Evolutionary conservation across 2,797 vertebrate genomes (phyloP).

Genomic region (Enteromius argenteus): DNA sequence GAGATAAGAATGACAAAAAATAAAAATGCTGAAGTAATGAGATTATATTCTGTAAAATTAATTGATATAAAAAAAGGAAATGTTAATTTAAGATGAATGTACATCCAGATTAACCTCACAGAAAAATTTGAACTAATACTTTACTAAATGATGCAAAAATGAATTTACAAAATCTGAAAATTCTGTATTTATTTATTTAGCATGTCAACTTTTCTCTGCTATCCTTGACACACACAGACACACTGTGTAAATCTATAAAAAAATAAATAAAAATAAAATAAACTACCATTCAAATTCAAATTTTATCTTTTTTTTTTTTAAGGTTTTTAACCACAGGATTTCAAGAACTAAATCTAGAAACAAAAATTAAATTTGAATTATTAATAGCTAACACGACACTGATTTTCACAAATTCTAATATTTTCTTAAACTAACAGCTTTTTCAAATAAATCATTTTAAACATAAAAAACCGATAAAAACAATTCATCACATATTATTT

Average conservation of each 20-base stretch:
- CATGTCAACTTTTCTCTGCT: not conserved
- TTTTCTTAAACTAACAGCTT: not conserved
- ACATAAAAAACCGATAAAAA: not conserved
- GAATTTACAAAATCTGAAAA: not conserved
- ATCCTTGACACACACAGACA: slow-evolving; percentile 17
- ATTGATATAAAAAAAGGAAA: not conserved
- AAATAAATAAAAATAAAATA: not conserved
- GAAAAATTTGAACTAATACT: not conserved
- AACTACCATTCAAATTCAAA: not conserved
- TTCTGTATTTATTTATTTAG: not conserved
- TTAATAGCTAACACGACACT: not conserved
- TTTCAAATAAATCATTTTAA: not conserved
- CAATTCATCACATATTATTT: not conserved
- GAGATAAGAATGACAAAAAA: not conserved
- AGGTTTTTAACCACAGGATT: not conserved
- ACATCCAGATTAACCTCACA: not conserved
- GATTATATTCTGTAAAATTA: not conserved
- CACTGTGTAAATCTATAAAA: not conserved
- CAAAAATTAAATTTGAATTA: not conserved
- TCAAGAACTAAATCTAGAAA: not conserved
- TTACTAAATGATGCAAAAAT: not conserved
- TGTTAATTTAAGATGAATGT: not conserved
- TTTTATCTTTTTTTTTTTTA: too few relatives aligned
- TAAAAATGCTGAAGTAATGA: not conserved
- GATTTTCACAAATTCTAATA: not conserved